A percentile compares a stretch with the other conserved stretches of the same genome.
These are phyloP conservation scores for Cyprinodon tularosa DNA, from an alignment of 2,113 vertebrate genomes.

Conservation along the genomic window DNA sequence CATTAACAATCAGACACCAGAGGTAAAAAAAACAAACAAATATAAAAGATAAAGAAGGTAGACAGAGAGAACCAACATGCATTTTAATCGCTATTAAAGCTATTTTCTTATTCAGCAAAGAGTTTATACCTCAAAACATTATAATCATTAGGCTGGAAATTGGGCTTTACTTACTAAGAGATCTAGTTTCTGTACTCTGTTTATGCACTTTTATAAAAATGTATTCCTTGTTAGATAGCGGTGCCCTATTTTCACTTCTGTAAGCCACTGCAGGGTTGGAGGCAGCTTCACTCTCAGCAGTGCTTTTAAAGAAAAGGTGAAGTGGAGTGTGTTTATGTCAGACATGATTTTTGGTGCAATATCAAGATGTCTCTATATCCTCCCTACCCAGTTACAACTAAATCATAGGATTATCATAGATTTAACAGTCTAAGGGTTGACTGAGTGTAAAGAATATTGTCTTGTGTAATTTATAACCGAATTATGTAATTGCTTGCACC, in stretches of 20 bases:
- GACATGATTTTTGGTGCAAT: conserved; percentile 14
- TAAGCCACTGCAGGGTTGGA: neutral
- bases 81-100: neutral
- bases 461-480: conserved; percentile 32
- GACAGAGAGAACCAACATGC: neutral
- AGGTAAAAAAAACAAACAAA: neutral
- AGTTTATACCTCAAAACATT: neutral
- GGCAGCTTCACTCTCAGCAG: neutral
- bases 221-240: neutral
- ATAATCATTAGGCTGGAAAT: neutral
- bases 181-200: neutral
- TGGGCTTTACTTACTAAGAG: neutral
- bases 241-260: neutral
- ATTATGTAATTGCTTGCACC: conserved; percentile 9
- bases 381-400: neutral
- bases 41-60: neutral
- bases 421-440: conserved; percentile 2
- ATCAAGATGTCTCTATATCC: conserved; percentile 8
- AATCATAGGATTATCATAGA: conserved; percentile 1
- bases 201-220: neutral
- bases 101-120: neutral
- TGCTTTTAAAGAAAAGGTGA: neutral
- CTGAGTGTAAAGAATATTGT: neutral
- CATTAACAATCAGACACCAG: neutral
- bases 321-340: conserved; percentile 1